Percentiles rank a stretch among this genome's conserved stretches.
These are phyloP conservation scores for Herminia tarsipennalis DNA, from an alignment of 2,888 invertebrate genomes.

Conservation along the genomic window DNA sequence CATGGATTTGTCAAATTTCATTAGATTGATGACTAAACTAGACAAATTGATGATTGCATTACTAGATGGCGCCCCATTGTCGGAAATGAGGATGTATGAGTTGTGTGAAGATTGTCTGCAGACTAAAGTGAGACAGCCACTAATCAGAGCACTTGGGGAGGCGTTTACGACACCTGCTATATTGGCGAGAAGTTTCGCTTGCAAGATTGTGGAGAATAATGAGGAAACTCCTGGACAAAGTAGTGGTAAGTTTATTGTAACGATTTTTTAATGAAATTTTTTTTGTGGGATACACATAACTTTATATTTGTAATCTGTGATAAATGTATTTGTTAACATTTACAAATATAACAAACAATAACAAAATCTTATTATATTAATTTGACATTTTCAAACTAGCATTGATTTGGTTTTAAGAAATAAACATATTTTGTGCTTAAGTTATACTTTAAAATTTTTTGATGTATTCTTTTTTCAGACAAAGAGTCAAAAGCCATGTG, in stretches of 20 bases:
- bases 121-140: slow-evolving; percentile 88
- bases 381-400: too few species aligned
- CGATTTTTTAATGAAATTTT: too few species aligned
- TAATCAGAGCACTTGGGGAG: slow-evolving; percentile 91
- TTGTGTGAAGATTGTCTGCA: slow-evolving; percentile 91
- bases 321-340: too few species aligned
- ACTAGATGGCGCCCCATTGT: slow-evolving; percentile 84
- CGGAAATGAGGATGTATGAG: slow-evolving; percentile 90
- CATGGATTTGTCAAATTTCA: slow-evolving; percentile 30
- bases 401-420: too few species aligned
- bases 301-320: too few species aligned
- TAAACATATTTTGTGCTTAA: too few species aligned
- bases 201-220: slow-evolving; percentile 62
- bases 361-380: too few species aligned
- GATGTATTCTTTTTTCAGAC: slow-evolving; percentile 50
- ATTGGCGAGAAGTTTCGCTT: slow-evolving; percentile 89
- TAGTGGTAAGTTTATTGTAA: slow-evolving; percentile 63
- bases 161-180: slow-evolving; percentile 88
- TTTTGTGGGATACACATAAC: too few species aligned
- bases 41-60: slow-evolving; percentile 54
- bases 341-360: too few species aligned
- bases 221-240: slow-evolving; percentile 45
- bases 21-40: slow-evolving; percentile 47
- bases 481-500: slow-evolving; percentile 75
- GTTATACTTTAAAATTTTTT: too few species aligned